Evolutionary conservation across 2,113 vertebrate species (phyloP).

Genomic region (Desmodus rotundus): DNA sequence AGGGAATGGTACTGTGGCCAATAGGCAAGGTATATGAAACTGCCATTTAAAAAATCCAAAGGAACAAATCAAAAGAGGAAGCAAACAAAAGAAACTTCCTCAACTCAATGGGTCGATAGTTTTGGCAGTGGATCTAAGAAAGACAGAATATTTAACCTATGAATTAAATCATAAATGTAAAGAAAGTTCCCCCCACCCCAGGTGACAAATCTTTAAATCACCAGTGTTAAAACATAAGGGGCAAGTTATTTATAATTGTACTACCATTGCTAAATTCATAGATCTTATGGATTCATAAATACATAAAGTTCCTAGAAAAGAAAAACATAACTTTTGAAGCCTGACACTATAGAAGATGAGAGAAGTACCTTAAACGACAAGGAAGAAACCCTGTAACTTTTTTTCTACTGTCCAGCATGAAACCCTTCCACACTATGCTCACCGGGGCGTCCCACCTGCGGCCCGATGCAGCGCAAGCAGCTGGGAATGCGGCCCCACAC

Average conservation of each 20-base stretch:
- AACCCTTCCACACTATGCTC: background rate
- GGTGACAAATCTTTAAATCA: background rate
- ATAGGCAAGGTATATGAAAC: background rate
- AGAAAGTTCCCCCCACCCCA: background rate
- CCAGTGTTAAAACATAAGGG: background rate
- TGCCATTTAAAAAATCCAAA: background rate
- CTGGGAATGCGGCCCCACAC: too few relatives aligned
- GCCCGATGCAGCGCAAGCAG: too few relatives aligned
- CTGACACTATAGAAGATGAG: background rate
- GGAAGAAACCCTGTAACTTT: background rate
- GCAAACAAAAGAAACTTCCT: background rate
- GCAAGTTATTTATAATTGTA: background rate
- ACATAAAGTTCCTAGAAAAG: background rate
- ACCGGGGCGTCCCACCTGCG: too few relatives aligned
- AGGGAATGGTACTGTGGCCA: background rate
- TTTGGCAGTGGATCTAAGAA: background rate
- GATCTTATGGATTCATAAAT: background rate
- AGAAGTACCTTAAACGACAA: background rate
- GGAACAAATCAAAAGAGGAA: background rate
- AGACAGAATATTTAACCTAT: background rate
- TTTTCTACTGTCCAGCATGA: background rate
- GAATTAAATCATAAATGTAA: constrained; percentile 17
- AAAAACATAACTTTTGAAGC: background rate
- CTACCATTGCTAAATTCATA: background rate
- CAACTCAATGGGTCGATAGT: background rate